phyloP scores from a whole-genome alignment of 2,888 invertebrate species.

The Lysandra coridon region DNA sequence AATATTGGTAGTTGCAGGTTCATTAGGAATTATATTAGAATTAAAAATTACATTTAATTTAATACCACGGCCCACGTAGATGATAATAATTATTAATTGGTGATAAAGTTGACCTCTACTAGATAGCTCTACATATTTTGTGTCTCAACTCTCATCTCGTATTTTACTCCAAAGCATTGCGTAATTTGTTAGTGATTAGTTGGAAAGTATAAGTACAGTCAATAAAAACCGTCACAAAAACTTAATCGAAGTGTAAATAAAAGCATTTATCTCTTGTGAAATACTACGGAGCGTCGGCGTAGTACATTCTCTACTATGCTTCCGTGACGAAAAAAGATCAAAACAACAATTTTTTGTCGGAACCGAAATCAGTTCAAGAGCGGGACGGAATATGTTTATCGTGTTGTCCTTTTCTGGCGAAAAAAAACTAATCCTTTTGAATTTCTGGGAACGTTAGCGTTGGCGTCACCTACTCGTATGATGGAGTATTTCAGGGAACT shows the following conservation, averaged over 20 bases:
- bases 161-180: not conserved
- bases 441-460: conserved; percentile 59
- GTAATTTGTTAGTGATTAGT: not conserved
- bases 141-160: not conserved
- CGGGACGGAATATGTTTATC: conserved; percentile 43
- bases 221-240: conserved; percentile 48
- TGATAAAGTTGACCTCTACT: not conserved
- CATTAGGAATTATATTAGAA: too few species aligned
- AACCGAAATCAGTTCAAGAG: conserved; percentile 74
- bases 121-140: not conserved
- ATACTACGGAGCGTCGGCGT: conserved; percentile 53
- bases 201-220: not conserved
- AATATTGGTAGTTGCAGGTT: not conserved
- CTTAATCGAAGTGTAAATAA: conserved; percentile 61
- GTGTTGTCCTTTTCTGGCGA: conserved; percentile 20
- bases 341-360: conserved; percentile 72
- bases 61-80: too few species aligned
- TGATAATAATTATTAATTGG: too few species aligned
- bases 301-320: conserved; percentile 65
- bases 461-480: conserved; percentile 39
- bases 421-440: conserved; percentile 41
- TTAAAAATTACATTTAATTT: too few species aligned
- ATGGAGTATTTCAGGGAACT: conserved; percentile 41
- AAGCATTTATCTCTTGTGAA: conserved; percentile 41
- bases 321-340: conserved; percentile 62